Evolutionary conservation across 2,797 vertebrate species (phyloP).

Genomic region (Manis javanica): DNA sequence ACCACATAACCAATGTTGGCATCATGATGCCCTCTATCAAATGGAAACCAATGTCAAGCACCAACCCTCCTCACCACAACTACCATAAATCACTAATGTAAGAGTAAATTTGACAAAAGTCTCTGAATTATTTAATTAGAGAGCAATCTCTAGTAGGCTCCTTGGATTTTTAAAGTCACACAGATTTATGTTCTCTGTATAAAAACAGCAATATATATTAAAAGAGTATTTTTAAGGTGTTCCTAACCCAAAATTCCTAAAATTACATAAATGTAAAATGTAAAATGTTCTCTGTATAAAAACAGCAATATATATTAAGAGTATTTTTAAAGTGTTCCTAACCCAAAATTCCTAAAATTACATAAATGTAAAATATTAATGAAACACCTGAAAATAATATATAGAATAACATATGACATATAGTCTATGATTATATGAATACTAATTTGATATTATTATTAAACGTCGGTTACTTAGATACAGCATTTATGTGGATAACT

Average conservation of each 20-base stretch:
- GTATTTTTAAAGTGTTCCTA: not conserved
- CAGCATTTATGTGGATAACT: not conserved
- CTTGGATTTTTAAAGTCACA: not conserved
- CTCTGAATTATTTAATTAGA: not conserved
- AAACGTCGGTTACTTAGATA: not conserved
- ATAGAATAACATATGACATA: not conserved
- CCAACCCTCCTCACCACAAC: not conserved
- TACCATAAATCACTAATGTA: not conserved
- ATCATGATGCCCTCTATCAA: not conserved
- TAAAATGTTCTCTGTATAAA: not conserved
- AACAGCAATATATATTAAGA: not conserved
- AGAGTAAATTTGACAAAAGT: not conserved
- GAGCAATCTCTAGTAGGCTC: accelerated
- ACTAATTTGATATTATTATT: not conserved
- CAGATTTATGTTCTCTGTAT: not conserved
- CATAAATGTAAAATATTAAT: not conserved
- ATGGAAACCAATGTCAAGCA: not conserved
- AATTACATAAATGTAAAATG: not conserved
- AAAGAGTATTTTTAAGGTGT: not conserved
- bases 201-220: not conserved
- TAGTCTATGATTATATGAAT: not conserved
- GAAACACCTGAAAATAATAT: not conserved
- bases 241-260: not conserved
- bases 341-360: not conserved
- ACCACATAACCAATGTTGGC: not conserved